Evolutionary conservation across 1,140 invertebrate species (phyloP), one percentile per base, ranked within the genome.

Genomic region (Drosophila sucinea): DNA sequence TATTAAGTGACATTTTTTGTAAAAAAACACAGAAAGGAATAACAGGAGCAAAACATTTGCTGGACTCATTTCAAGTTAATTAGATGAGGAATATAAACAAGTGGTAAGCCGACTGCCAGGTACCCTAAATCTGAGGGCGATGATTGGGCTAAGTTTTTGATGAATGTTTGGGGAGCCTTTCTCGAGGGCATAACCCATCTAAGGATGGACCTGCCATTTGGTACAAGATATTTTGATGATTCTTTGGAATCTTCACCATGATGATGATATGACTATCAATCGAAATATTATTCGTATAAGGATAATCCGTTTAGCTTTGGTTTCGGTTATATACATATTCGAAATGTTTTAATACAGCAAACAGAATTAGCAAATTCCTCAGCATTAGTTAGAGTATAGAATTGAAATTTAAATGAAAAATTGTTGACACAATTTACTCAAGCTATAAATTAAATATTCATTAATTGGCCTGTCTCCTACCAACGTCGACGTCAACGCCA

Each of bases 1-100:
- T 87, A 87, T 87, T 89, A 87, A 87, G 83, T 87, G 83, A 87
- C 84, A 87, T 87, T 87, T 51, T 84, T 87, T 73, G 67, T 72
- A 60, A 71, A 78, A 73, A 80, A 80, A 40, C 67, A 60, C 11
- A 65, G 32, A 33, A 67, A 41, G 27, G 63, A 40, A 77, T 27
- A 74, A 77, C 66, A 60, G 11, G 17, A n/a, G 25, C 67, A 70
- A 65, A 67, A 67, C 76, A 79, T 87, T 86, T 86, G 58, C 68
- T 38, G 74, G 75, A 81, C 78, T 80, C 74, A 87, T 70, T 79
- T 79, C 73, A 77, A 79, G 83, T 77, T 86, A 87, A 87, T 87
- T 87, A 76, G 67, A 54, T 60, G 35, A 72, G 6, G 4, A 5
- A 6, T 29, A 56, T 1, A 25, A 5, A 25, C 8, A 1, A 57